Conservation (phyloP, 37 sponge, comb jelly and placozoan genomes). For the Lycopodina hypogea region DNA sequence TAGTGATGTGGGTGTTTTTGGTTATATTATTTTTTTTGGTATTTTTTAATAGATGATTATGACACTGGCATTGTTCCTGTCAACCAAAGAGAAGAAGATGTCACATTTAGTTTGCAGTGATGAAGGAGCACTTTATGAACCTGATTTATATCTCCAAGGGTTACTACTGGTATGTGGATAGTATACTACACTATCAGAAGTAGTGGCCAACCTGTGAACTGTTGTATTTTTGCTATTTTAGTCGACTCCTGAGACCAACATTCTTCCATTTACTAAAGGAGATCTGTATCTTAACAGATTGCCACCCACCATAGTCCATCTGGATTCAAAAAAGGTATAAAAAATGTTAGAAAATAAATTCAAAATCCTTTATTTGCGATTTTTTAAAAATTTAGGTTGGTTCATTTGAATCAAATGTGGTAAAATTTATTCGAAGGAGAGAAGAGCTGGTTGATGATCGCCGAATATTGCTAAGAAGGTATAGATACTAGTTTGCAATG, state of each 20-base stretch:
- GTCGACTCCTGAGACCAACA: neutral
- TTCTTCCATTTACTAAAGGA: conserved; percentile 32
- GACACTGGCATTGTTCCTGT: conserved; percentile 73
- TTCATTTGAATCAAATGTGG: conserved; percentile 25
- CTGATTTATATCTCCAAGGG: conserved; percentile 71
- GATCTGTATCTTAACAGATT: conserved; percentile 12
- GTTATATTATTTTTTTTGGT: neutral
- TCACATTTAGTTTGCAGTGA: conserved; percentile 32
- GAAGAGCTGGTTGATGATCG: conserved; percentile 8
- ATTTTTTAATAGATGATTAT: conserved; percentile 55
- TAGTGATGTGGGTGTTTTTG: neutral
- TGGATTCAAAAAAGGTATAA: conserved; percentile 21
- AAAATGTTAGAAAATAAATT: neutral
- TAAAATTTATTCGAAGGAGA: conserved; percentile 31
- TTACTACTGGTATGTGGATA: conserved; percentile 13
- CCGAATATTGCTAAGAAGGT: conserved; percentile 12
- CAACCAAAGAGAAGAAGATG: conserved; percentile 59
- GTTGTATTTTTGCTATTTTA: neutral
- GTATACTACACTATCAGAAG: neutral
- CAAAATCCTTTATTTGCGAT: neutral
- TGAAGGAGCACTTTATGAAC: conserved; percentile 28
- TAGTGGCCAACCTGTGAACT: neutral
- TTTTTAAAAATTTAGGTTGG: conserved; percentile 12
- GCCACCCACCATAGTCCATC: conserved; percentile 34
- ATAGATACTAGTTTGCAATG: no score